Conservation (phyloP, 2,888 invertebrate genomes). For the Hololepta plana region DNA sequence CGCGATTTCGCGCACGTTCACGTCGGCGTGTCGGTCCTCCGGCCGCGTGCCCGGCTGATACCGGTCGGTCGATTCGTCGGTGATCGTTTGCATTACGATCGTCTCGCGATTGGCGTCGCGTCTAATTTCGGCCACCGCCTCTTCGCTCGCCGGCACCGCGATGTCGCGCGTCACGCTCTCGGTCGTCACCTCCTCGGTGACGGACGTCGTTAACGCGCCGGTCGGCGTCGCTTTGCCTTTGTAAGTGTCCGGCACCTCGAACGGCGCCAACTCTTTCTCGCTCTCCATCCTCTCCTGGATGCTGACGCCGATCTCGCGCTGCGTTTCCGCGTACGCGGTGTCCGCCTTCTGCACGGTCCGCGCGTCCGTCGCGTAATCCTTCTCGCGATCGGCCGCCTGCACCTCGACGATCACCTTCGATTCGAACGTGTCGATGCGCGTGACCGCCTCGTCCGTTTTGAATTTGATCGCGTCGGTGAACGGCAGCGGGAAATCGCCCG, state of each 20-base stretch:
- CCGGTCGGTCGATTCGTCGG: constrained; percentile 34
- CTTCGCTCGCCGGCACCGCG: constrained; percentile 13
- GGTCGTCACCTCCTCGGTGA: constrained; percentile 28
- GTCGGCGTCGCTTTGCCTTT: constrained; percentile 30
- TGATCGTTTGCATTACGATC: constrained; percentile 29
- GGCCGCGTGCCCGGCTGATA: constrained; percentile 24
- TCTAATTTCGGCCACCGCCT: constrained; percentile 24
- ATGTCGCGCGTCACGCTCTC: constrained; percentile 23
- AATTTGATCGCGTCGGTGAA: constrained; percentile 36
- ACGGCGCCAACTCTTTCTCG: constrained; percentile 36
- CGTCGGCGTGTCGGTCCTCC: constrained; percentile 7
- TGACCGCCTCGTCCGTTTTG: constrained; percentile 31
- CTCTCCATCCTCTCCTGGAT: constrained; percentile 46
- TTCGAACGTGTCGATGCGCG: constrained; percentile 38
- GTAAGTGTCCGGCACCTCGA: constrained; percentile 33
- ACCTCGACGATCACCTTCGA: constrained; percentile 44
- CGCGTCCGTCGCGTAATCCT: constrained; percentile 20
- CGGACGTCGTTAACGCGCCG: constrained; percentile 32
- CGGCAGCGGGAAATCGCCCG: constrained; percentile 34
- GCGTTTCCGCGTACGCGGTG: constrained; percentile 32
- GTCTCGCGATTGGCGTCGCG: constrained; percentile 27
- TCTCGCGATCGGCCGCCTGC: constrained; percentile 47
- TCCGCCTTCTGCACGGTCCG: constrained; percentile 26
- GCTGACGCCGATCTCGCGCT: constrained; percentile 39
- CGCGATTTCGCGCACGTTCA: constrained; percentile 13